Conservation (phyloP, 2,797 vertebrate species). For the Danio albolineatus region DNA sequence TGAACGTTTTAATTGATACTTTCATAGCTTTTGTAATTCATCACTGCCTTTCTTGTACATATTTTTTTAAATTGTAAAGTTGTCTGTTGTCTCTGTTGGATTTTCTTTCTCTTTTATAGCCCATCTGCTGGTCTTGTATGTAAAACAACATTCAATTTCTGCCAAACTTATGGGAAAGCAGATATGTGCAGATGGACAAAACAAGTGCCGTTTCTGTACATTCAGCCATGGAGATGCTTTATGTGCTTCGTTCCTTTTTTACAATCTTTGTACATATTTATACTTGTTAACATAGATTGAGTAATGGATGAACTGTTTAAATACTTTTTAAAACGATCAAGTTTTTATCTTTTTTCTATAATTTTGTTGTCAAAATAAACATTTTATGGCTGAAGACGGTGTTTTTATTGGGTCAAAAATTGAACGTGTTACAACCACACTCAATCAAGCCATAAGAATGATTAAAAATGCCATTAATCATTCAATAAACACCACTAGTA, state of each 20-base stretch:
- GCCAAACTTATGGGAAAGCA: constrained; percentile 38
- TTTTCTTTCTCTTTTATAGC: constrained; percentile 24
- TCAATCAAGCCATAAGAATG: too few species aligned
- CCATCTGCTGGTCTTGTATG: constrained; percentile 50
- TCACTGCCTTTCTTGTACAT: constrained; percentile 44
- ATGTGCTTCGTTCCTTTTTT: constrained; percentile 46
- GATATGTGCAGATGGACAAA: constrained; percentile 45
- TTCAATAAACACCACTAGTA: too few species aligned
- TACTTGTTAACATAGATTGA: constrained; percentile 45
- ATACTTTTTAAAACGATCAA: constrained; percentile 48
- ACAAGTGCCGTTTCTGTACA: constrained; percentile 43
- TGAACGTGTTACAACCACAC: too few species aligned
- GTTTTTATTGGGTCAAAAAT: background rate
- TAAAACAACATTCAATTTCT: constrained; percentile 52
- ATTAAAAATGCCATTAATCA: too few species aligned
- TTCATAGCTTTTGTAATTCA: constrained; percentile 41
- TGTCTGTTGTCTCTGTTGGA: constrained; percentile 16
- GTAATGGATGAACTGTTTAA: constrained; percentile 42
- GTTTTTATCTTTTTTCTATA: constrained; percentile 46
- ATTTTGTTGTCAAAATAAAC: constrained; percentile 57
- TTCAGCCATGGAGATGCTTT: constrained; percentile 46
- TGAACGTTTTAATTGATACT: constrained; percentile 16
- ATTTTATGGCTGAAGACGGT: constrained; percentile 26
- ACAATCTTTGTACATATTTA: constrained; percentile 53
- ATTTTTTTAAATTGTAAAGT: constrained; percentile 28